Evolutionary conservation across 2,888 invertebrate species (phyloP).

Genomic region (Nezara viridula): DNA sequence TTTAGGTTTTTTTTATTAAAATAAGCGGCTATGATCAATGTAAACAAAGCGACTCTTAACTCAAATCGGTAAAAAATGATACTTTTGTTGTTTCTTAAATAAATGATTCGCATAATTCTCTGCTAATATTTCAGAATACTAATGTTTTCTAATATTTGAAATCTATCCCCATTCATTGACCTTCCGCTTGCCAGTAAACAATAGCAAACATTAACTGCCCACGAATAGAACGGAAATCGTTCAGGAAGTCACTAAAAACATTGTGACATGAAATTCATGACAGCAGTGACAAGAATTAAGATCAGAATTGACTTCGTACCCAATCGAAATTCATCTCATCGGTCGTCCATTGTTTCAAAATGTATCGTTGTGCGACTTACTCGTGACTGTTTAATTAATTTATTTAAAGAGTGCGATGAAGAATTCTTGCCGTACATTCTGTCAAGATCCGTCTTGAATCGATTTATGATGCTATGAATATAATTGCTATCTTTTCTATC

Average conservation of each 20-base stretch:
- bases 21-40: no score
- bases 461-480: background rate
- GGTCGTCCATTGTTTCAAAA: background rate
- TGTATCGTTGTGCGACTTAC: background rate
- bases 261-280: conserved; percentile 11
- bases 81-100: no score
- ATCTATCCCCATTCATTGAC: background rate
- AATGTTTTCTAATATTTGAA: no score
- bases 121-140: no score
- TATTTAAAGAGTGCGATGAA: background rate
- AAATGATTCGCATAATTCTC: no score
- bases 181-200: background rate
- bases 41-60: no score
- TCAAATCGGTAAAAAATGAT: no score
- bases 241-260: conserved; percentile 1
- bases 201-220: background rate
- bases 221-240: background rate
- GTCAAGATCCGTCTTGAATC: background rate
- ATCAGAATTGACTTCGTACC: background rate
- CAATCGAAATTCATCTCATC: background rate
- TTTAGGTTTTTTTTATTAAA: no score
- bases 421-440: background rate
- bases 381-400: conserved; percentile 6
- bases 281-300: background rate
- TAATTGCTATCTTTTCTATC: background rate